Base-by-base conservation (phyloP, 2,113 vertebrate species). In the Aegotheles bennettii region DNA sequence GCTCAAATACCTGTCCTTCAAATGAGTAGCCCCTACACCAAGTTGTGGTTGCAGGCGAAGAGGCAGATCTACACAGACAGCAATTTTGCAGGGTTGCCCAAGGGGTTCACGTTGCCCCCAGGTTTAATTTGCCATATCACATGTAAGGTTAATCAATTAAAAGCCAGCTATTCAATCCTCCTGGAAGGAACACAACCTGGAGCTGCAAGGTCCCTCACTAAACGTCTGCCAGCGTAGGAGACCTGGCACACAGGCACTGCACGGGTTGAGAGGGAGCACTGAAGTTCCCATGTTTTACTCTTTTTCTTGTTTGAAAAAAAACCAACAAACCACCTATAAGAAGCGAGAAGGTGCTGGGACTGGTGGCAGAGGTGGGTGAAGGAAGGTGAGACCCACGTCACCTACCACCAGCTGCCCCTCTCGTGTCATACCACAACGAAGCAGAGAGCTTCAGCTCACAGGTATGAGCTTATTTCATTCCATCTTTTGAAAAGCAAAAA, bases 161-260 rank as follows among this genome's bases (percentile, higher is more conserved):
- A 56, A 89, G 68, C 31, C 18, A 8, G 89, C 67, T 84, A 90
- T 74, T 90, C 19, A 80, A 90, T 85, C 82, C 90, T 70, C 47
- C 75, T 67, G 71, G 21, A 47, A 88, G 51, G 90, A 92, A 92
- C 42, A 51, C 53, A 80, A 89, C 80, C 65, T 36, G 78, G 53
- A 69, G 70, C 70, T 87, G 67, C 26, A 67, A 91, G 82, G 85
- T 92, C 54, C 71, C 56, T 42, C 64, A 31, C 50, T 67, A 29
- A 76, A 83, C 0, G 1, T 42, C 59, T 83, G 3, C 0, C 1
- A 79, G 40, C 0, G 0, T 1, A 60, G 16, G 53, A 50, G 56
- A 80, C 15, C 43, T 76, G 77, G 57, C 60, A 61, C 21, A 5
- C 10, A 20, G 67, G 21, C 36, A 69, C 28, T 13, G 33, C 36